Evolutionary conservation across 2,113 vertebrate genomes (phyloP).

Genomic region (Diadophis punctatus): DNA sequence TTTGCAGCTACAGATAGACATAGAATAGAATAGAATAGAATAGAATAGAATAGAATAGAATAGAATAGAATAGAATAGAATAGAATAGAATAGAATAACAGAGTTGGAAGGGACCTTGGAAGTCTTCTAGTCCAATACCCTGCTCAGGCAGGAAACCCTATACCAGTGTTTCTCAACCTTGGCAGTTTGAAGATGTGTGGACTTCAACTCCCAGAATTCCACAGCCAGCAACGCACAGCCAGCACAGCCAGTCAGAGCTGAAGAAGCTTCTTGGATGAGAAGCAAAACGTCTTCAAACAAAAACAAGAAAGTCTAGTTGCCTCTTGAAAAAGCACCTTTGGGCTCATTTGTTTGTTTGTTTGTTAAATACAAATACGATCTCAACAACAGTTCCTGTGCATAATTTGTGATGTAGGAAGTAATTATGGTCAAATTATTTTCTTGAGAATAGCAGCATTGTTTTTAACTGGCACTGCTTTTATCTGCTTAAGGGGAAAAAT

Average conservation of each 20-base stretch:
- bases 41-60: no score
- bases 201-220: no score
- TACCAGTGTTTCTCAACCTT: no score
- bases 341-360: neutral
- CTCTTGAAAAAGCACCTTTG: neutral
- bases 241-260: no score
- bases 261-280: no score
- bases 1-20: neutral
- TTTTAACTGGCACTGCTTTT: slow-evolving; percentile 8
- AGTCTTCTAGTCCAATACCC: no score
- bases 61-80: no score
- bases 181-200: no score
- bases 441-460: slow-evolving; percentile 24
- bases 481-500: neutral
- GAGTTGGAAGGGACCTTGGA: no score
- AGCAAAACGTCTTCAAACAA: neutral
- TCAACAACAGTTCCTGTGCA: slow-evolving; percentile 6
- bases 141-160: no score
- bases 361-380: neutral
- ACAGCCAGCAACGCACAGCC: no score
- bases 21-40: neutral
- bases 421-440: slow-evolving; percentile 14
- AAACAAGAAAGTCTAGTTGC: neutral
- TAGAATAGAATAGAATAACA: no score
- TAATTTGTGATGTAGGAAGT: slow-evolving; percentile 13